Evolutionary conservation across 2,888 invertebrate genomes (phyloP), one percentile per base, ranked within the genome.

Genomic region (Tortrix viridana): DNA sequence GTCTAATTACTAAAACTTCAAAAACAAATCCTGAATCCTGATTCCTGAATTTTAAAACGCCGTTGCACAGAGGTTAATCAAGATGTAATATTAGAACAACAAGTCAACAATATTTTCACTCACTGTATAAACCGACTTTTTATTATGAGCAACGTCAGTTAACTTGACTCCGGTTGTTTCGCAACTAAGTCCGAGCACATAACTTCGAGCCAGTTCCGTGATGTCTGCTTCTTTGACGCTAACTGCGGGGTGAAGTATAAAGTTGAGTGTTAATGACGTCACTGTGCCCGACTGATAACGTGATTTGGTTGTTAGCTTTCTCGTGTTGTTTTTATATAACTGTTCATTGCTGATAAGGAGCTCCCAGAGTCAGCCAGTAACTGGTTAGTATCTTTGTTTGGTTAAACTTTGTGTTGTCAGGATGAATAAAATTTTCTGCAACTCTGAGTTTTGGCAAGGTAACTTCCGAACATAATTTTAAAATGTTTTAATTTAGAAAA

Each of bases 221-320:
- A 63, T 58, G 58, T 63, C 63, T 58, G 63, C 63, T 53, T 52
- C 62, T 63, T 57, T 53, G 63, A 63, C 43, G 41, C 63, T 22
- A 32, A 53, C 63, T 48, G 52, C 59, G 32, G 18, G 58, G 22
- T 57, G 46, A 58, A 63, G 63, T 63, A 58, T 47, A 43, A 53
- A 63, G 57, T 63, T 58, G 48, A 58, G 57, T 41, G 38, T 61
- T 63, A 53, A 63, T 58, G 57, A 63, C 58, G 63, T 58, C 47
- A 63, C 57, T 57, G 57, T 43, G 52, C 53, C 52, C 7, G 52
- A 22, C 16, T 63, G 63, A 63, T 63, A 63, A 63, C 63, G 63
- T 63, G 63, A 63, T 63, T 63, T 58, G 63, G 57, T 48, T 53
- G 47, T 63, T 58, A 58, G 63, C 23, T 38, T 52, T 60, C 53